Evolutionary conservation across 2,113 vertebrate species (phyloP).

Genomic region (Micromys minutus): DNA sequence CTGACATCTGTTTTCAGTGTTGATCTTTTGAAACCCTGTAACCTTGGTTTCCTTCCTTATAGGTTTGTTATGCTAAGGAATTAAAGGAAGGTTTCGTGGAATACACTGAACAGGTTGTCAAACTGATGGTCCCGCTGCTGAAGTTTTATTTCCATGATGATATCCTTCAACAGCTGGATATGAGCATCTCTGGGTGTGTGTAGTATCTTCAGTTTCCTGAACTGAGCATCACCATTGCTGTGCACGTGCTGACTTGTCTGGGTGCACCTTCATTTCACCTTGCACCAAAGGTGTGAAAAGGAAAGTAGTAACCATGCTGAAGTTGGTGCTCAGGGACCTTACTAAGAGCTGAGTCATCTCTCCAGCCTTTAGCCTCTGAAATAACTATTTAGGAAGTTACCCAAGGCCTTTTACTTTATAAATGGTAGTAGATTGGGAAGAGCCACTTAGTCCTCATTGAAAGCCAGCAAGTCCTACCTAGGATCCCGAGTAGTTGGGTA

Average conservation of each 20-base stretch:
- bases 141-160: slow-evolving; percentile 99
- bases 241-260: background rate
- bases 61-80: slow-evolving; percentile 99
- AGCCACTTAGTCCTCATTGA: background rate
- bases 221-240: background rate
- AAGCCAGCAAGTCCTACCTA: background rate
- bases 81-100: slow-evolving; percentile 99
- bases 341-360: background rate
- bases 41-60: slow-evolving; percentile 67
- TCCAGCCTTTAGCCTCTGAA: background rate
- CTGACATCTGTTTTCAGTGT: background rate
- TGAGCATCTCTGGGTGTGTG: background rate
- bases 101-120: slow-evolving; percentile 98
- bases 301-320: background rate
- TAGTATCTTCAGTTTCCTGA: background rate
- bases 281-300: background rate
- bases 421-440: background rate
- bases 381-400: background rate
- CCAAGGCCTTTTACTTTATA: background rate
- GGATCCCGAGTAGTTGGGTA: background rate
- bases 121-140: slow-evolving; percentile 98
- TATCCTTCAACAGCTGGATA: slow-evolving; percentile 89
- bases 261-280: background rate
- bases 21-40: background rate
- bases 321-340: background rate